Percentiles rank a stretch among this genome's conserved stretches.
Evolutionary conservation across 2,797 vertebrate species (phyloP).

Genomic region (Coccyzus lansbergi): DNA sequence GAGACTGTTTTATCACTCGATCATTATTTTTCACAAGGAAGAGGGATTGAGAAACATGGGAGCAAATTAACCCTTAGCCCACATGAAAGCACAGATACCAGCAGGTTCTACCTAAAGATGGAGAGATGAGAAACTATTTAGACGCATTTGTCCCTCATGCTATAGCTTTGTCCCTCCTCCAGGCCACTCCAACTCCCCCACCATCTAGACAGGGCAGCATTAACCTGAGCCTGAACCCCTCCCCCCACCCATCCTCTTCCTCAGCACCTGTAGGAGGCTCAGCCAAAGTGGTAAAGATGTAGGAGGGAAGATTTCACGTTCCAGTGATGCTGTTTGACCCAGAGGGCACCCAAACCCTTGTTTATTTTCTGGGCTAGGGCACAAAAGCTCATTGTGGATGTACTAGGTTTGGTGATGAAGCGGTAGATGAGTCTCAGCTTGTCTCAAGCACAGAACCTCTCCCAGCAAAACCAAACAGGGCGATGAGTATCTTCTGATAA

Average conservation of each 20-base stretch:
- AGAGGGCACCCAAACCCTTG: constrained; percentile 46
- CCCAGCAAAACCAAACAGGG: constrained; percentile 8
- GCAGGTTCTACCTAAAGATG: constrained; percentile 31
- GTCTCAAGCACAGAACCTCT: constrained; percentile 2
- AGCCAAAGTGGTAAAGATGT: not conserved
- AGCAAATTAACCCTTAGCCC: constrained; percentile 40
- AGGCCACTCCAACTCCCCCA: not conserved
- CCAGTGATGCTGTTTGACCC: constrained; percentile 28
- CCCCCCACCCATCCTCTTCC: not conserved
- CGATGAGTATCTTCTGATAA: not conserved
- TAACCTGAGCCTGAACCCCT: not conserved
- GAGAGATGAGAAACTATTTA: not conserved
- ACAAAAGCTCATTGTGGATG: constrained; percentile 30
- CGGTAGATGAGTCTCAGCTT: constrained; percentile 50
- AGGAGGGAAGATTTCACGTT: constrained; percentile 28
- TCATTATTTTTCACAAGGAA: constrained; percentile 40
- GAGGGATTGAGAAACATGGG: constrained; percentile 29
- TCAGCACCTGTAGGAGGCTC: constrained; percentile 1
- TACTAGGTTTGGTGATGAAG: constrained; percentile 25
- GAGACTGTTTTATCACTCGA: constrained; percentile 12
- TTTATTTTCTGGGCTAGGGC: constrained; percentile 55
- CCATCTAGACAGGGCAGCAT: not conserved
- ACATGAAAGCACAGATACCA: constrained; percentile 31
- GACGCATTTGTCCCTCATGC: not conserved
- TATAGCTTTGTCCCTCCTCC: not conserved